phyloP scores from a whole-genome alignment of 2,888 invertebrate genomes.

The Hydraecia micacea region DNA sequence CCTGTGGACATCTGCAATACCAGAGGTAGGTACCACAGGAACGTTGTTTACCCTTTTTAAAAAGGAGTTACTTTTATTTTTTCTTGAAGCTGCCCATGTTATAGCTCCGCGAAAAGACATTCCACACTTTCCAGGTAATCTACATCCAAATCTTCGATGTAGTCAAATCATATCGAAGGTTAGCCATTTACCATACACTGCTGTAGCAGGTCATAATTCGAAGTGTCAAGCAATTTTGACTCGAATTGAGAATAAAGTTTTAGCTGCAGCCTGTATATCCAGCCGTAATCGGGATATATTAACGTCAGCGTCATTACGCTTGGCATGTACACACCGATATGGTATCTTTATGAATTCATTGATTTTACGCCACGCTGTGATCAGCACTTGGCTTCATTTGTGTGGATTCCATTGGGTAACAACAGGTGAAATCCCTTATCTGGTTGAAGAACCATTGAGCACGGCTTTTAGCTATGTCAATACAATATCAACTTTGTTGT shows the following conservation, averaged over 20 bases:
- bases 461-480: constrained; percentile 76
- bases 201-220: not conserved
- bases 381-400: constrained; percentile 49
- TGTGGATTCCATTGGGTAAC: constrained; percentile 50
- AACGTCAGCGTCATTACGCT: constrained; percentile 76
- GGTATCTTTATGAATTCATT: constrained; percentile 77
- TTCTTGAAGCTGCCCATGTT: not conserved
- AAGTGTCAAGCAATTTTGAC: constrained; percentile 15
- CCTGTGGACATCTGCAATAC: not conserved
- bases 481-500: constrained; percentile 56
- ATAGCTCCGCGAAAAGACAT: not conserved
- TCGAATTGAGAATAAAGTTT: constrained; percentile 53
- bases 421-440: constrained; percentile 71
- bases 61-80: not conserved
- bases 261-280: constrained; percentile 57
- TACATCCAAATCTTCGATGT: not conserved
- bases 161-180: not conserved
- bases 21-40: not conserved
- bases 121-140: not conserved
- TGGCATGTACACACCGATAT: constrained; percentile 74
- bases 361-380: constrained; percentile 71
- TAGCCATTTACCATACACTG: not conserved
- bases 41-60: not conserved
- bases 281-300: constrained; percentile 71
- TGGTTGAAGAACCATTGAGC: constrained; percentile 63